Evolutionary conservation across 2,113 vertebrate species (phyloP).

Genomic region (Misgurnus mizolepis): DNA sequence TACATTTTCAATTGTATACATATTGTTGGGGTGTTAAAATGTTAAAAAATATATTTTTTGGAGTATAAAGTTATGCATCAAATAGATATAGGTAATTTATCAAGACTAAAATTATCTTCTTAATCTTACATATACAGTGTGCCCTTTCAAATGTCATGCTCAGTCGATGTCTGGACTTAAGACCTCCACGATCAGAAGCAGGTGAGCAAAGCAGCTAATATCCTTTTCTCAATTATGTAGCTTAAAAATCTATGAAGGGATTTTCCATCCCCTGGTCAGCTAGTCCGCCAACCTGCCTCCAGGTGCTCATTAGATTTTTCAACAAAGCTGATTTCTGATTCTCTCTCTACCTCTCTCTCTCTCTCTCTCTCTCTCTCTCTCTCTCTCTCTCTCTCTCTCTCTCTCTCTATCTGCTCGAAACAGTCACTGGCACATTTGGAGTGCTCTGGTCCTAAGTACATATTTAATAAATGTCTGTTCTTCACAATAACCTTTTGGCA

Average conservation of each 20-base stretch:
- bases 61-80: too few relatives aligned
- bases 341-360: not conserved
- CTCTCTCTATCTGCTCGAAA: not conserved
- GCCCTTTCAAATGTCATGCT: not conserved
- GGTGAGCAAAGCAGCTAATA: conserved; percentile 36
- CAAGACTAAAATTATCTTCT: too few relatives aligned
- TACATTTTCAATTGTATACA: too few relatives aligned
- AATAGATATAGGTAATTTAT: too few relatives aligned
- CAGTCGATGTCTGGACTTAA: not conserved
- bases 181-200: not conserved
- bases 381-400: not conserved
- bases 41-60: too few relatives aligned
- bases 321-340: not conserved
- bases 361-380: not conserved
- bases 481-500: conserved; percentile 21
- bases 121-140: too few relatives aligned
- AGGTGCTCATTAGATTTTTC: conserved; percentile 39
- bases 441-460: not conserved
- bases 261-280: conserved; percentile 32
- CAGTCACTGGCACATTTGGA: conserved; percentile 19
- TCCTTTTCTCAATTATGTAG: conserved; percentile 36
- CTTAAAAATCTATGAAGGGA: conserved; percentile 34
- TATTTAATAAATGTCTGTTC: conserved; percentile 8
- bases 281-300: conserved; percentile 8
- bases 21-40: too few relatives aligned